phyloP scores from a whole-genome alignment of 2,113 vertebrate species.

The Lutjanus erythropterus region DNA sequence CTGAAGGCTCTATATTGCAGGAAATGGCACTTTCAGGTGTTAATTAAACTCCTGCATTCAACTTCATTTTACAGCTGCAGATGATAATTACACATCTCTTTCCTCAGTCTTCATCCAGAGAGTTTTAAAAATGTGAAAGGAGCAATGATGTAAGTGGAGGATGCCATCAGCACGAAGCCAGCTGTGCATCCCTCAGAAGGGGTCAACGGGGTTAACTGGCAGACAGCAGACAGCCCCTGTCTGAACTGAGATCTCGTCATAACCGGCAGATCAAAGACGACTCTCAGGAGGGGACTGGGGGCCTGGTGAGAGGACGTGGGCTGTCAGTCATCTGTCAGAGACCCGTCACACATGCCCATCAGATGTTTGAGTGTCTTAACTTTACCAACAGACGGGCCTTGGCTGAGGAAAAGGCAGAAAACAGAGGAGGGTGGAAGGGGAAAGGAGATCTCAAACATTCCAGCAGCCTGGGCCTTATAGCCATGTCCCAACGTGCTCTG shows the following conservation, averaged over 20 bases:
- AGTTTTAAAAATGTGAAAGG: constrained; percentile 21
- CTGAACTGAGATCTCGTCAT: constrained; percentile 34
- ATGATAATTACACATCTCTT: constrained; percentile 19
- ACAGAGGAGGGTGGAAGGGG: neutral
- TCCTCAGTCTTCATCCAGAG: neutral
- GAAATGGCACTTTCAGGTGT: too few relatives aligned
- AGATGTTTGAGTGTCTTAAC: constrained; percentile 45
- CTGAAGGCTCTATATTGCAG: too few relatives aligned
- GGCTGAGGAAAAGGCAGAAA: neutral
- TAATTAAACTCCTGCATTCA: neutral
- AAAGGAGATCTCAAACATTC: constrained; percentile 55
- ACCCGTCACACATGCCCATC: constrained; percentile 34
- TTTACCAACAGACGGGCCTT: constrained; percentile 32
- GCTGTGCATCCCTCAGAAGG: constrained; percentile 39
- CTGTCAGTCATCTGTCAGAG: constrained; percentile 69
- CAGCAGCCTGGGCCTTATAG: constrained; percentile 29
- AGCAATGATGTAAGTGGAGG: constrained; percentile 36
- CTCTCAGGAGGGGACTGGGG: constrained; percentile 17
- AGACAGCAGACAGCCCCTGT: neutral
- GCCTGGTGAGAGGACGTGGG: constrained; percentile 1
- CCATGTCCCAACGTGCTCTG: constrained; percentile 63
- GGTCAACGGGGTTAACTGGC: constrained; percentile 59
- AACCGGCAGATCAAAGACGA: constrained; percentile 58
- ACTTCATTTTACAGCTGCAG: constrained; percentile 11
- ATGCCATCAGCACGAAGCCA: constrained; percentile 37